Conservation (phyloP, 2,888 invertebrate species). For the Cheiracanthium punctorium region DNA sequence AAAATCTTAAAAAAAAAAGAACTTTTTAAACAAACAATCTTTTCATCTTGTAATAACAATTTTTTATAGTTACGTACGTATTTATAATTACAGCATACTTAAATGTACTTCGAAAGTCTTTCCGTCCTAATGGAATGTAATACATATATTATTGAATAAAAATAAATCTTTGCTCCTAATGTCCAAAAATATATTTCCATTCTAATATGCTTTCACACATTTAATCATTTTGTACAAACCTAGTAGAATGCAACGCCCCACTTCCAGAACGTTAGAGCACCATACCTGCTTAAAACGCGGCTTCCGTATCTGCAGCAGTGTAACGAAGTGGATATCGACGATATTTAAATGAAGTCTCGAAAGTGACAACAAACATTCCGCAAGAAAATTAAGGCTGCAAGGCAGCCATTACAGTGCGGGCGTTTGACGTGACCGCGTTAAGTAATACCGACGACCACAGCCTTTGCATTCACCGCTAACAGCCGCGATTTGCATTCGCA, state of each 20-base stretch:
- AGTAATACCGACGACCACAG: conserved; percentile 25
- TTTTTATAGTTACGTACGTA: no score
- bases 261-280: not conserved
- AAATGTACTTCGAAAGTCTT: no score
- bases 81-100: no score
- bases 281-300: not conserved
- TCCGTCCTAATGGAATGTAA: no score
- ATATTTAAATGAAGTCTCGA: conserved; percentile 43
- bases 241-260: not conserved
- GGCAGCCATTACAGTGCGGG: conserved; percentile 45
- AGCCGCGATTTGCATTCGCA: conserved; percentile 48
- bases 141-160: no score
- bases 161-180: no score
- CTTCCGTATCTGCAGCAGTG: conserved; percentile 35
- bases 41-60: no score
- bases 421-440: conserved; percentile 46
- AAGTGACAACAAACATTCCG: conserved; percentile 63
- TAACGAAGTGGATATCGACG: conserved; percentile 27
- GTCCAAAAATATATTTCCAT: no score
- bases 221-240: no score
- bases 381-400: conserved; percentile 56
- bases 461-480: conserved; percentile 10
- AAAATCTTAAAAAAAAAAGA: no score
- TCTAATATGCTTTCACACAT: no score
- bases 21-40: no score